A percentile compares a stretch with the other conserved stretches of the same genome.
Evolutionary conservation across 2,113 vertebrate species (phyloP).

Genomic region (Sinocyclocheilus anshuiensis): DNA sequence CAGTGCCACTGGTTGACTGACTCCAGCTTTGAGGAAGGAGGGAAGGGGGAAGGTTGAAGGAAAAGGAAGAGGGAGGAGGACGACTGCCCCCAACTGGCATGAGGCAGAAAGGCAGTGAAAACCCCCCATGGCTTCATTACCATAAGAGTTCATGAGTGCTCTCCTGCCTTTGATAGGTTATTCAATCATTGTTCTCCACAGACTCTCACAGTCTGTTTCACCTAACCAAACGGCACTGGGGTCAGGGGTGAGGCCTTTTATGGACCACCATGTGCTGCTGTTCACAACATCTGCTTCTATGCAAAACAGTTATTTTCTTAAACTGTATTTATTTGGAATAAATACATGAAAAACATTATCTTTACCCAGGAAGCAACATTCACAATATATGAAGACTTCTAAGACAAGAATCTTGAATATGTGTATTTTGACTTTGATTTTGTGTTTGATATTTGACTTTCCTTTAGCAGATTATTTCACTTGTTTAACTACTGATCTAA

Average conservation of each 20-base stretch:
- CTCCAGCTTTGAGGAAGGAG: slow-evolving; percentile 61
- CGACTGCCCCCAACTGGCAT: slow-evolving; percentile 52
- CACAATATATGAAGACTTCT: too few relatives aligned
- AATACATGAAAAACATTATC: too few relatives aligned
- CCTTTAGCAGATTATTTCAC: too few relatives aligned
- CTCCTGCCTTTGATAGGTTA: slow-evolving; percentile 67
- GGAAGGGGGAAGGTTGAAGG: slow-evolving; percentile 43
- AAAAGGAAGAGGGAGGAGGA: slow-evolving; percentile 40
- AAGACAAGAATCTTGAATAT: too few relatives aligned
- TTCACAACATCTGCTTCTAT: slow-evolving; percentile 70
- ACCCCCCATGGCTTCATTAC: slow-evolving; percentile 63
- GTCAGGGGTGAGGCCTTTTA: slow-evolving; percentile 73
- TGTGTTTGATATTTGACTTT: too few relatives aligned
- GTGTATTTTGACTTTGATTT: too few relatives aligned
- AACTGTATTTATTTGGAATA: too few relatives aligned
- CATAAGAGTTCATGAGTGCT: slow-evolving; percentile 54
- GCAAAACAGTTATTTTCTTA: not conserved
- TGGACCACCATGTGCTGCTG: slow-evolving; percentile 68
- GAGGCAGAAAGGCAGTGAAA: slow-evolving; percentile 57
- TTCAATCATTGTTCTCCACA: slow-evolving; percentile 63
- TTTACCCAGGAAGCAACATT: not conserved
- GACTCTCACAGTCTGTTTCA: slow-evolving; percentile 61
- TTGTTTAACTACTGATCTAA: too few relatives aligned
- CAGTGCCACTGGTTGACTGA: slow-evolving; percentile 62
- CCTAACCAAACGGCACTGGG: slow-evolving; percentile 61